A percentile compares a stretch with the other conserved stretches of the same genome.
Evolutionary conservation across 2,113 vertebrate genomes (phyloP).

Genomic region (Podiceps cristatus): DNA sequence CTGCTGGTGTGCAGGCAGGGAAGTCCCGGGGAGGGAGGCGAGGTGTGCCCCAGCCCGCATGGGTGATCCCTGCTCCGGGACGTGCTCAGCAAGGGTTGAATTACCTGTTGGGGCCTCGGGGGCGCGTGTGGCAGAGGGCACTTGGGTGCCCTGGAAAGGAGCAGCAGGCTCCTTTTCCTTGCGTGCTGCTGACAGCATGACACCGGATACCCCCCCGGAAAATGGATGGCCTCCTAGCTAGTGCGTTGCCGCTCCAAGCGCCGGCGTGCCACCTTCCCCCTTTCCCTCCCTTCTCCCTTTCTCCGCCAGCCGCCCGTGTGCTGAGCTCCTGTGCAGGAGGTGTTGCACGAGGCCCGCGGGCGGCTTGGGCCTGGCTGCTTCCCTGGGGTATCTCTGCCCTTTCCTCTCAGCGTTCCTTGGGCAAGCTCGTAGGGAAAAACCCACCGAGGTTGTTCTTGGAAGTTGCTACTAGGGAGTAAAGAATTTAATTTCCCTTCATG

Average conservation of each 20-base stretch:
- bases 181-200: neutral
- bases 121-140: neutral
- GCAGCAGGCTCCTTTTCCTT: neutral
- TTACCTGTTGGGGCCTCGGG: neutral
- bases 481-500: neutral
- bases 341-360: fast-evolving
- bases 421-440: neutral
- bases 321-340: neutral
- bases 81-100: neutral
- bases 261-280: neutral
- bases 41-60: fast-evolving
- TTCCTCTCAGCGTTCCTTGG: neutral
- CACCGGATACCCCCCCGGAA: neutral
- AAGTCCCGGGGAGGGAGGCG: neutral
- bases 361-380: too few species aligned
- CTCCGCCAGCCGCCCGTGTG: fast-evolving
- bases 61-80: neutral
- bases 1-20: neutral
- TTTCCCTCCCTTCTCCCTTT: neutral
- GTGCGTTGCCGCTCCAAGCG: fast-evolving
- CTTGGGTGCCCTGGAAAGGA: neutral
- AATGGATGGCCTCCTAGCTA: neutral
- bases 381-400: neutral
- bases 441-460: neutral
- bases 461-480: neutral